Evolutionary conservation across 2,797 vertebrate species (phyloP), one percentile per base, ranked within the genome.

Genomic region (Halcyon badia): DNA sequence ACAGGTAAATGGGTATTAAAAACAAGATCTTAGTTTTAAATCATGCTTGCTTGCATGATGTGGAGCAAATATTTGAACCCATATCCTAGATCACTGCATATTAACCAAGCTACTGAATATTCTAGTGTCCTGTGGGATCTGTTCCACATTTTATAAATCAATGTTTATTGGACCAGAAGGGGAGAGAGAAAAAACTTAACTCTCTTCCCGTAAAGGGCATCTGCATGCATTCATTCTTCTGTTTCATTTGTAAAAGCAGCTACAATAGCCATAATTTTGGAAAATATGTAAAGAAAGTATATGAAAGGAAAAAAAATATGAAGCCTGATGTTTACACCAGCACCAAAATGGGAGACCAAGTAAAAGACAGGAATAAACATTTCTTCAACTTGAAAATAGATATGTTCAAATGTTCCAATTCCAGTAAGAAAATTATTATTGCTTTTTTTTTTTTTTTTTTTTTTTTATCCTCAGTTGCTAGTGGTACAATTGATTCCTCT

Each of bases 81-180:
- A 12, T 85, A 80, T 80, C 49, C 49, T 72, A 82, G 62, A 94
- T 89, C 84, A 80, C 33, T 92, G 82, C 66, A 51, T 94, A 94
- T 94, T 95, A 92, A 91, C 78, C 70, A 91, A 79, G 64, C 68
- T 94, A 33, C 68, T 96, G 90, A 96, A 88, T 96, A 94, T 96
- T 93, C 83, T 78, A 80, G 49, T 72, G 83, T 94, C 91, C 90
- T 75, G 33, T 31, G 91, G 93, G 94, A 95, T 81, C 91, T 95
- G 88, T 89, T 88, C 91, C 41, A 95, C 65, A 83, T 96, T 96
- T 94, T 65, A 72, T 58, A 94, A 95, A 95, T 93, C 91, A 75
- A 86, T 78, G 80, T 86, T 96, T 96, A 83, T 90, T 90, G 72
- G 83, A 93, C 90, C 77, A 91, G 91, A 96, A 96, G 31, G n/a